Percentiles rank a stretch among this genome's conserved stretches.
These are phyloP conservation scores for Brachionus paranguensis DNA, from an alignment of 1,140 invertebrate species.

Conservation along the genomic window DNA sequence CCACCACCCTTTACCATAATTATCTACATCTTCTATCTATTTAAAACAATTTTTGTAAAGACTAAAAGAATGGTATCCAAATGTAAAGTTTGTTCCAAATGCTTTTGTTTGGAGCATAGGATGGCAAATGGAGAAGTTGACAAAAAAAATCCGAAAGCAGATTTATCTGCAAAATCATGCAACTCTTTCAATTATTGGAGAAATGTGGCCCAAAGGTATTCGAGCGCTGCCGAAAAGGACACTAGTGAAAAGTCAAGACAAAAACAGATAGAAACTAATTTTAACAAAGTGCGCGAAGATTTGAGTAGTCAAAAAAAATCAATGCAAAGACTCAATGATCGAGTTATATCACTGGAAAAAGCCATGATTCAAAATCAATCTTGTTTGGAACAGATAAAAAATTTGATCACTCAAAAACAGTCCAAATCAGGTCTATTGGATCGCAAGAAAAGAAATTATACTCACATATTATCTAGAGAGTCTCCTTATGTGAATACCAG, in stretches of 20 bases:
- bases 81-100: neutral
- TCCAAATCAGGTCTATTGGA: neutral
- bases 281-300: conserved; percentile 35
- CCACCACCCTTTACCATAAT: conserved; percentile 38
- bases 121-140: neutral
- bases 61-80: neutral
- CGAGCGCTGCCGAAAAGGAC: neutral
- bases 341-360: conserved; percentile 34
- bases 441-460: conserved; percentile 30
- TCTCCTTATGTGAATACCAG: conserved; percentile 17
- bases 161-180: neutral
- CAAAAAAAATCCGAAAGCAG: neutral
- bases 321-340: conserved; percentile 21
- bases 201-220: conserved; percentile 4
- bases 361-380: neutral
- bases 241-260: conserved; percentile 22
- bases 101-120: neutral
- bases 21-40: neutral
- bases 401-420: conserved; percentile 30
- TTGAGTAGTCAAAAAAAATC: conserved; percentile 5
- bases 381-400: conserved; percentile 37
- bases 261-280: conserved; percentile 13
- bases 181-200: conserved; percentile 39
- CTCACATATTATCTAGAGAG: conserved; percentile 39
- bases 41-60: neutral